A percentile compares a stretch with the other conserved stretches of the same genome.
These are phyloP conservation scores for Steromphala cineraria DNA, from an alignment of 2,888 invertebrate genomes.

Conservation along the genomic window DNA sequence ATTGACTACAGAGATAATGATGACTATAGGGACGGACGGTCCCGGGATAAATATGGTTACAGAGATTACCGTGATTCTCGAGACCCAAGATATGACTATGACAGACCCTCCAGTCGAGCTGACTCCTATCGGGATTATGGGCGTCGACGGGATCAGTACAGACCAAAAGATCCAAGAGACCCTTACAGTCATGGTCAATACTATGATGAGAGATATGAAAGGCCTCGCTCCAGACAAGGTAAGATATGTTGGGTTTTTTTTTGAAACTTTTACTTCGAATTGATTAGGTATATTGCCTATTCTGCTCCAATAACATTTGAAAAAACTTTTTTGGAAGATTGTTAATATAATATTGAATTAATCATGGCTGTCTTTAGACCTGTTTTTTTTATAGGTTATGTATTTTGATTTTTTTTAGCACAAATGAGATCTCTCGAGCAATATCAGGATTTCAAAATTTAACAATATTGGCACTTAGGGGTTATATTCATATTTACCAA, in stretches of 20 bases:
- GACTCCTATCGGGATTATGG: slow-evolving; percentile 33
- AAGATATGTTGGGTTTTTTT: neutral
- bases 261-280: no score
- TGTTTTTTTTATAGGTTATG: no score
- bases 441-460: no score
- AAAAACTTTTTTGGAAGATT: no score
- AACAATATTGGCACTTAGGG: no score
- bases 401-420: no score
- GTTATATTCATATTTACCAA: no score
- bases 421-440: no score
- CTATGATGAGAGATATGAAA: slow-evolving; percentile 56
- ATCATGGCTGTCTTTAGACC: no score
- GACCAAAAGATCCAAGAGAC: slow-evolving; percentile 5
- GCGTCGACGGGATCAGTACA: neutral
- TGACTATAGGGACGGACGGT: neutral
- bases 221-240: slow-evolving; percentile 67
- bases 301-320: no score
- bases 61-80: slow-evolving; percentile 21
- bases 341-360: no score
- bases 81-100: slow-evolving; percentile 23
- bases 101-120: slow-evolving; percentile 38
- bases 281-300: no score
- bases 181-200: slow-evolving; percentile 42
- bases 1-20: slow-evolving; percentile 12
- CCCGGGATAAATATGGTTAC: slow-evolving; percentile 18